Conservation (phyloP, 2,797 vertebrate species). For the Nannoperca australis region DNA sequence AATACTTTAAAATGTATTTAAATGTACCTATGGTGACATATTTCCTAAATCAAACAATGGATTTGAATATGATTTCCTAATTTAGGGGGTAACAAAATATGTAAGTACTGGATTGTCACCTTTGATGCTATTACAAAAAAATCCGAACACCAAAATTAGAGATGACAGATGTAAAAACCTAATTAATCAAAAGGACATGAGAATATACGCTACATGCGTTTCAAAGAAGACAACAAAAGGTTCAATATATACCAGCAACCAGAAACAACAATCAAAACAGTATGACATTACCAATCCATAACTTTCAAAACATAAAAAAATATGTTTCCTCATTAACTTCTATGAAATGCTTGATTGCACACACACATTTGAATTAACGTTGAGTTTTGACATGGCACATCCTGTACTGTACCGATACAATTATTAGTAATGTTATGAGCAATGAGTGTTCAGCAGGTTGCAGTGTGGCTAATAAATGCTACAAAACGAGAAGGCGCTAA, state of each 20-base stretch:
- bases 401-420: conserved; percentile 39
- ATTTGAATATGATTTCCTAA: not conserved
- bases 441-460: conserved; percentile 15
- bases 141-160: conserved; percentile 9
- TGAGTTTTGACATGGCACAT: conserved; percentile 46
- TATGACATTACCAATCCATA: conserved; percentile 33
- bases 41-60: conserved; percentile 28
- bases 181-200: conserved; percentile 40
- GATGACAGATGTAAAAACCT: conserved; percentile 23
- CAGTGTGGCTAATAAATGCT: conserved; percentile 56
- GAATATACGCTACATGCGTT: conserved; percentile 67
- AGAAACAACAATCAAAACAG: conserved; percentile 35
- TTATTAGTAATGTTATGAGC: conserved; percentile 31
- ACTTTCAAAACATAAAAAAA: conserved; percentile 49
- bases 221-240: conserved; percentile 16
- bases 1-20: conserved; percentile 13
- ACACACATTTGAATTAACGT: conserved; percentile 37
- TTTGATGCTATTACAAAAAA: not conserved
- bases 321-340: conserved; percentile 31
- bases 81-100: conserved; percentile 9
- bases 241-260: conserved; percentile 39
- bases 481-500: conserved; percentile 30
- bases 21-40: not conserved
- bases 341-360: conserved; percentile 48
- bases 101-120: conserved; percentile 6